Conservation (phyloP, 37 sponge, comb jelly and placozoan species). For the Cliona cf. orientalis region DNA sequence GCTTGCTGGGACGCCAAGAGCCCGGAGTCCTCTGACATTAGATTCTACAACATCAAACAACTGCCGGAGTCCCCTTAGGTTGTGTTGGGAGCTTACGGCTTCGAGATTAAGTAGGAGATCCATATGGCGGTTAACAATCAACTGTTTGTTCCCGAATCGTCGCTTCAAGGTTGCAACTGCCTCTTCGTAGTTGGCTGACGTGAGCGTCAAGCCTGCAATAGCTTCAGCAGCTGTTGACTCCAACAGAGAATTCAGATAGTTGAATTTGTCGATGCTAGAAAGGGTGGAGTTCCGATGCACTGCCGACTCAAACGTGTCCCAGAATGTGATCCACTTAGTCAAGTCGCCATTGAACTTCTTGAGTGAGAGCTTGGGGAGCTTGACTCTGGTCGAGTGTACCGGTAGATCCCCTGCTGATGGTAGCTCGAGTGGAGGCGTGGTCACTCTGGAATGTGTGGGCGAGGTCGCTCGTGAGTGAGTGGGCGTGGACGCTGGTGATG, state of each 20-base stretch:
- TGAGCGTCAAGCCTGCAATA: too few relatives aligned
- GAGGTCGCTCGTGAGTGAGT: background rate
- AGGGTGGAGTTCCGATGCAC: conserved; percentile 14
- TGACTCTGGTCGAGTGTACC: background rate
- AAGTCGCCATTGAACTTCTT: conserved; percentile 38
- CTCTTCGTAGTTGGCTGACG: conserved; percentile 21
- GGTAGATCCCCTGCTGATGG: background rate
- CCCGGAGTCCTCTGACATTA: conserved; percentile 20
- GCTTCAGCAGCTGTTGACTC: conserved; percentile 21
- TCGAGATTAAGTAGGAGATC: conserved; percentile 23
- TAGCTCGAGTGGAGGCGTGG: background rate
- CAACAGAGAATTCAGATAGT: too few relatives aligned
- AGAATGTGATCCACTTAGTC: too few relatives aligned
- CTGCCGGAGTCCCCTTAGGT: conserved; percentile 30
- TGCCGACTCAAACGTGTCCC: background rate
- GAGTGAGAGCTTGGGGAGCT: conserved; percentile 20
- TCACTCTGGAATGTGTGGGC: background rate
- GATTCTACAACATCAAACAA: conserved; percentile 32
- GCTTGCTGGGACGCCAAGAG: conserved; percentile 30
- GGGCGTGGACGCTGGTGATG: background rate
- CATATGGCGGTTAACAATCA: conserved; percentile 39
- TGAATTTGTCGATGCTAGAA: conserved; percentile 29
- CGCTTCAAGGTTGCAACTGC: conserved; percentile 7
- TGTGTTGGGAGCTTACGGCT: conserved; percentile 10
- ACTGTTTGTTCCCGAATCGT: conserved; percentile 35